These are phyloP conservation scores for Hippasteria phrygiana DNA, from an alignment of 53 echinoderm and acorn worm species.

Conservation along the genomic window DNA sequence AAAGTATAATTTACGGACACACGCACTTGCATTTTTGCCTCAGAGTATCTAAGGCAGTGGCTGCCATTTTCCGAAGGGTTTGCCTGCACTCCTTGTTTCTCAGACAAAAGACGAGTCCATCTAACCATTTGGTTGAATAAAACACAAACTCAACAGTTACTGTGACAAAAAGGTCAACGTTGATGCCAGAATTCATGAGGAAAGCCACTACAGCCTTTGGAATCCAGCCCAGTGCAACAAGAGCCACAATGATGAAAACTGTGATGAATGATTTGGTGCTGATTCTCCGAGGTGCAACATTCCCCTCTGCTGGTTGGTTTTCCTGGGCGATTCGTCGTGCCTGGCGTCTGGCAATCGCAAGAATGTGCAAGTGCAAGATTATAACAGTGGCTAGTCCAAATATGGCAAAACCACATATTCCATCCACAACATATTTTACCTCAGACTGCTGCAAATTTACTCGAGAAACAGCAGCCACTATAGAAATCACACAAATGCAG, in stretches of 20 bases:
- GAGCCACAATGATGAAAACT: background rate
- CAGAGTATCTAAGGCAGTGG: background rate
- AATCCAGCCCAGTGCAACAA: background rate
- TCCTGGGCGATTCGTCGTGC: background rate
- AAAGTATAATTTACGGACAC: background rate
- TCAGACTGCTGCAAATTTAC: too few relatives aligned
- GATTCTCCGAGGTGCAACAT: background rate
- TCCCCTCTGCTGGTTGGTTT: background rate
- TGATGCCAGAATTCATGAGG: background rate
- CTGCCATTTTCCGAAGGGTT: background rate
- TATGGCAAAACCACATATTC: background rate
- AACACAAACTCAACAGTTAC: background rate
- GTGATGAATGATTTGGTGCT: conserved; percentile 1
- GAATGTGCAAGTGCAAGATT: conserved; percentile 28
- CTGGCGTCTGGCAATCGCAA: conserved; percentile 5
- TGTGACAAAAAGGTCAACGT: background rate
- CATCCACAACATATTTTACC: background rate
- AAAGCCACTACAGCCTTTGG: background rate
- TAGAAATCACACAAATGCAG: background rate
- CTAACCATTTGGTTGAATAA: background rate
- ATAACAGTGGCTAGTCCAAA: background rate
- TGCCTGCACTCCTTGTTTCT: background rate
- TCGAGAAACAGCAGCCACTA: background rate
- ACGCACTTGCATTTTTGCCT: background rate
- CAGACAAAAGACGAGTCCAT: conserved; percentile 24